phyloP scores from a whole-genome alignment of 2,113 vertebrate species.

The Pavo muticus region DNA sequence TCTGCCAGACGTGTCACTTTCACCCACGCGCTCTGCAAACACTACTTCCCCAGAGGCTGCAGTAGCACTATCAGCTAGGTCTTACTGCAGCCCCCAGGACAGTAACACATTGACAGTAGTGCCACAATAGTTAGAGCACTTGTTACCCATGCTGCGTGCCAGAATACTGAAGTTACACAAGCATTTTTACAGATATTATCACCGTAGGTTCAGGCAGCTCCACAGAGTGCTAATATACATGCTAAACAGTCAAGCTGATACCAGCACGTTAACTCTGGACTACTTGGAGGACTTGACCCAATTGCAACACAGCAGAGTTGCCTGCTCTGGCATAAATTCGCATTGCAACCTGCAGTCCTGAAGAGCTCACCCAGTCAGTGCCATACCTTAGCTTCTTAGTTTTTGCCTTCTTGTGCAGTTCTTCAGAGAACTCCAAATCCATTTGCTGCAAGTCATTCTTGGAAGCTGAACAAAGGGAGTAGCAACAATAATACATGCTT shows the following conservation, averaged over 20 bases:
- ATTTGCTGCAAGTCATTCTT: background rate
- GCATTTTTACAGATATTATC: background rate
- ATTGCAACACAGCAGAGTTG: background rate
- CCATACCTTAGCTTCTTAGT: slow-evolving; percentile 86
- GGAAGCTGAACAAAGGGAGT: background rate
- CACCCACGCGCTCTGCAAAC: background rate
- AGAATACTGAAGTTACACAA: background rate
- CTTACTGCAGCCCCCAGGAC: background rate
- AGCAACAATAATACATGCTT: background rate
- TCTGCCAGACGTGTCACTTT: background rate
- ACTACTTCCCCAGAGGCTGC: background rate
- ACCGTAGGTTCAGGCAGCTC: background rate
- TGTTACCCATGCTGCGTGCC: background rate
- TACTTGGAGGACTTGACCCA: background rate
- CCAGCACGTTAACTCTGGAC: background rate
- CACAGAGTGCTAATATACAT: background rate
- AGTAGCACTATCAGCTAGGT: background rate
- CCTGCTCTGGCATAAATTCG: background rate
- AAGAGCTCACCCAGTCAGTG: background rate
- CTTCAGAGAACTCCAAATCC: slow-evolving; percentile 55
- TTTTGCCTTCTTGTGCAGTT: slow-evolving; percentile 65
- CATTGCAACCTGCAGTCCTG: background rate
- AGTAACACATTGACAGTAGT: background rate
- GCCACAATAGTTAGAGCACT: background rate
- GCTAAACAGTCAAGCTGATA: background rate